Conservation (phyloP, 2,888 invertebrate species). For the Drosophila aldrichi region DNA sequence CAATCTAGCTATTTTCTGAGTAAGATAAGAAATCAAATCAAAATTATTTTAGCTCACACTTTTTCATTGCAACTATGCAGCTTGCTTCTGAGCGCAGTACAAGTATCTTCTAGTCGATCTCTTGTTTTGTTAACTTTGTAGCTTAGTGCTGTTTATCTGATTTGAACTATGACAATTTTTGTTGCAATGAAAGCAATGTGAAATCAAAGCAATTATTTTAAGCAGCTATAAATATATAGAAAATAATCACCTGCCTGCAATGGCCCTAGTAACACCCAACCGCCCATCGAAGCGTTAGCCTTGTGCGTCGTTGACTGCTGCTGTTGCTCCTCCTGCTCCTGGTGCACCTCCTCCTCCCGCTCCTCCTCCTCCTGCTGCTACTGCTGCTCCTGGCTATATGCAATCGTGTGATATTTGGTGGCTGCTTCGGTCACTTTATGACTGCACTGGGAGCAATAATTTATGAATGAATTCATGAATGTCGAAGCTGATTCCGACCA, state of each 20-base stretch:
- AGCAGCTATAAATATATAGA: slow-evolving; percentile 34
- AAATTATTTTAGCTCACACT: too few species aligned
- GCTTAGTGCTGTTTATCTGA: slow-evolving; percentile 16
- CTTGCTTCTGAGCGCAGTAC: too few species aligned
- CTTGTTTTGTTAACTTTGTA: neutral
- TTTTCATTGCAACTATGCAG: too few species aligned
- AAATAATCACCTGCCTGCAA: slow-evolving; percentile 36
- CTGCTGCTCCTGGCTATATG: slow-evolving; percentile 48
- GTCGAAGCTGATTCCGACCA: slow-evolving; percentile 53
- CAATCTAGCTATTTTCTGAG: too few species aligned
- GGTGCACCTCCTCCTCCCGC: slow-evolving; percentile 2
- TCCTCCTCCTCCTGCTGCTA: neutral
- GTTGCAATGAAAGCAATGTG: slow-evolving; percentile 18
- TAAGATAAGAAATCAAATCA: too few species aligned
- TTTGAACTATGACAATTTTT: slow-evolving; percentile 34
- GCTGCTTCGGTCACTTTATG: slow-evolving; percentile 74
- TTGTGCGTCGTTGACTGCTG: slow-evolving; percentile 17
- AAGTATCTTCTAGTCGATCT: neutral
- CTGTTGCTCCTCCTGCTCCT: slow-evolving; percentile 3
- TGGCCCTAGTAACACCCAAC: slow-evolving; percentile 18
- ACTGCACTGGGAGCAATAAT: slow-evolving; percentile 79
- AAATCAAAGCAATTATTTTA: slow-evolving; percentile 62
- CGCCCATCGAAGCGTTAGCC: slow-evolving; percentile 5
- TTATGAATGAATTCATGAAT: slow-evolving; percentile 82
- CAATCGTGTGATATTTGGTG: slow-evolving; percentile 77